Evolutionary conservation across 1,140 invertebrate species (phyloP), one percentile per base, ranked within the genome.

Genomic region (Brachionus rotundiformis): DNA sequence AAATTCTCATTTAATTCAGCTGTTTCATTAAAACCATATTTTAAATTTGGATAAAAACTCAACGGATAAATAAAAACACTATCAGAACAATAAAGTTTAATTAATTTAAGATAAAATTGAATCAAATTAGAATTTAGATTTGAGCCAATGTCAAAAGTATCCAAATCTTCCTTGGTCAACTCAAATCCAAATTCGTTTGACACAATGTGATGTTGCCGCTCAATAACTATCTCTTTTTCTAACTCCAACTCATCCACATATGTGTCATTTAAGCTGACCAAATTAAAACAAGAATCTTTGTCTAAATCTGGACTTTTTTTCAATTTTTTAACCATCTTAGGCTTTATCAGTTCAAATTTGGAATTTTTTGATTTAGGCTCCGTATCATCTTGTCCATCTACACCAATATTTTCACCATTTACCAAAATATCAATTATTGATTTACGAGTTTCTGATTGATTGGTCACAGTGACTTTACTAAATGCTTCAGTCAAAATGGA

Each of bases 1-100:
- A 63, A 54, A 33, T 79, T 29, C 1, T 49, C 41, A 23, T n/a
- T n/a, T 5, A 16, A 54, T 2, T 77, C 36, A 27, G 6, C 73
- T 31, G n/a, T 47, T 47, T 77, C 73, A 16, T 49, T 25, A 54
- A 36, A 63, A 23, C 76, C 47, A 41, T 79, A 79, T 59, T 79
- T 79, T 41, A 79, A 79, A 54, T 54, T 63, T 59, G 31, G 76
- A 63, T 79, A 79, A 79, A 79, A 79, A 54, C 47, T 63, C 10
- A 79, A 39, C 27, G 76, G 47, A 59, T 27, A 79, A 27, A 79
- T 39, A 39, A 59, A 63, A 59, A 77, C 73, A 7, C 59, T 23
- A 1, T 79, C 25, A n/a, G 44, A 27, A 59, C 47, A 41, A 13
- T 44, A 8, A 23, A 25, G 19, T 59, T 4, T 63, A 59, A 59